Evolutionary conservation across 92 coral and sea anemone species (phyloP).

Genomic region (Chrysogorgia sp.): DNA sequence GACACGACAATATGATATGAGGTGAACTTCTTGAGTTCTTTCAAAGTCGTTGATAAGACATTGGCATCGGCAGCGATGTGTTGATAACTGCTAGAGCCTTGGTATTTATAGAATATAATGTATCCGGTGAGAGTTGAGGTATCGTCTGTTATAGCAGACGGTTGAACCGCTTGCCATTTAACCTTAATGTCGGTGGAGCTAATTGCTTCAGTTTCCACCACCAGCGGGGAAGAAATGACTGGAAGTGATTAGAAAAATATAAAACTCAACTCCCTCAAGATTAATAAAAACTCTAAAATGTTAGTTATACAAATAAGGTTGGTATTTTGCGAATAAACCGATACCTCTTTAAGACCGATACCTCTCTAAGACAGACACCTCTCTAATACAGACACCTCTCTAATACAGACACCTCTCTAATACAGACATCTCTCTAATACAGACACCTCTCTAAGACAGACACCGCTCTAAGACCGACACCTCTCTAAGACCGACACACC

Average conservation of each 20-base stretch:
- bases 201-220: neutral
- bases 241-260: neutral
- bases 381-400: no score
- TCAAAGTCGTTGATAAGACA: neutral
- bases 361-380: no score
- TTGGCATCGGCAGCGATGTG: neutral
- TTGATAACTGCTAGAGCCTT: neutral
- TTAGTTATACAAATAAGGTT: neutral
- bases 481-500: no score
- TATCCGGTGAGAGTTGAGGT: conserved; percentile 2
- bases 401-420: no score
- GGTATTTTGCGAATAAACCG: no score
- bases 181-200: conserved; percentile 13
- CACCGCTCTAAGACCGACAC: no score
- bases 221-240: conserved; percentile 2
- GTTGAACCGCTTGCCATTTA: neutral
- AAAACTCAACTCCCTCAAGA: neutral
- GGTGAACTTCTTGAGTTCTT: conserved; percentile 44
- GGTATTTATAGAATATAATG: conserved; percentile 17
- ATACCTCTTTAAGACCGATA: no score
- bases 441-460: no score
- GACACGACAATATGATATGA: conserved; percentile 35
- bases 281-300: neutral
- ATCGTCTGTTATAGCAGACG: neutral
- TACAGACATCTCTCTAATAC: no score